Evolutionary conservation across 37 sponge, comb jelly and placozoan genomes (phyloP), one percentile per base, ranked within the genome.

Genomic region (Agelas oroides): DNA sequence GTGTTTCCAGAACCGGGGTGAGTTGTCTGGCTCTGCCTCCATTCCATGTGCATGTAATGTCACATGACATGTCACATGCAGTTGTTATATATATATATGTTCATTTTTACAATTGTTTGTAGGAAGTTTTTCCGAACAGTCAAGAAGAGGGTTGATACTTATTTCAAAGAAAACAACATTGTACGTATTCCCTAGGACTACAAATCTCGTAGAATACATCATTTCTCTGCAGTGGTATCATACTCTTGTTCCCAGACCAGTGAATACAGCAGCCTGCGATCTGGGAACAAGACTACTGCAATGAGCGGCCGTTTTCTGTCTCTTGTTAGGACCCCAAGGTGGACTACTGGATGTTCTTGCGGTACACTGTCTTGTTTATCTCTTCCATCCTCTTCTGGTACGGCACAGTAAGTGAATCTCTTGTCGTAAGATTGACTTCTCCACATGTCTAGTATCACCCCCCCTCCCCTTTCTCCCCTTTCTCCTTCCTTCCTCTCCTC

Each of bases 101-200:
- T n/a, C n/a, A n/a, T n/a, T n/a, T n/a, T n/a, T n/a, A n/a, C 46
- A 12, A n/a, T 71, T 20, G 31, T 69, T 34, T 69, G 46, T 41
- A 92, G 96, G 27, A 70, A 86, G 34, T 97, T 97, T 75, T 87
- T 89, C 54, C 31, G 35, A n/a, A 95, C 91, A 52, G 68, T 97
- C 76, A 92, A 80, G 39, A 37, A 87, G 59, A 60, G 93, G 60
- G 97, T 97, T 27, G 82, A 89, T 32, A 75, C 71, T 16, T 92
- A 90, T 62, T 97, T 97, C 82, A 95, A 92, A 53, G 94, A 89
- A 12, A 87, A 93, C 75, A 93, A 96, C 76, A 96, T 96, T 72
- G 95, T 94, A 76, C 75, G 94, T 81, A 20, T 19, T 32, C 15
- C 2, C 70, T 5, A 19, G 2, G n/a, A 36, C 35, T 18, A 25